Base-by-base conservation (phyloP, 2,113 vertebrate species). In the Embiotoca jacksoni region DNA sequence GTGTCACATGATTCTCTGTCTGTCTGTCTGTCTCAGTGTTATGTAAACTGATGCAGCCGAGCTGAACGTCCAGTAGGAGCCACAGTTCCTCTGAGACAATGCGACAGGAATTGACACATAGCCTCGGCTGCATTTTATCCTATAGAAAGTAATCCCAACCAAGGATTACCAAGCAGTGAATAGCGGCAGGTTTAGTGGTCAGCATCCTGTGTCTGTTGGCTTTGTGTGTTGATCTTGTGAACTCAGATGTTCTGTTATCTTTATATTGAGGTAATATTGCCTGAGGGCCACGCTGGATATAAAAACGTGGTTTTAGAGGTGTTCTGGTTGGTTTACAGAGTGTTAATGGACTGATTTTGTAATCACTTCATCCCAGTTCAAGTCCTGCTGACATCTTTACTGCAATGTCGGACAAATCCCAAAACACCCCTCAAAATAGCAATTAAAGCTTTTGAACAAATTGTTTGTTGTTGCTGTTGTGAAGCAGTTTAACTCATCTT, bases 101-200 rank as follows among this genome's bases (percentile, higher is more conserved):
- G 71, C 5, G 16, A 60, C 46, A 84, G 78, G 86, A 81, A 81
- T 91, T 85, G 73, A 72, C 75, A 75, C 59, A 39, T 52, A 68
- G 47, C 59, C 32, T 36, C 8, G 3, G 50, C 8, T 41, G 30
- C 70, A 70, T 56, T 80, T 53, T 70, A 10, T 78, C n/a, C 46
- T 56, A 52, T 67, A 69, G 2, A 63, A 16, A 7, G 1, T 67
- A 57, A 83, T 54, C 71, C 53, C 13, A 23, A 23, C 23, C 23
- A 23, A 23, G 44, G 36, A 9, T 64, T 50, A 63, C 47, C 7
- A 72, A 54, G 31, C 33, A 39, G n/a, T 53, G 68, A 54, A 66
- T 77, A 65, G 39, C 13, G 65, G 30, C n/a, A 62, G n/a, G 56
- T 67, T 78, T 69, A 50, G 15, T 54, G 47, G 36, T 78, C 1